These are phyloP conservation scores for Eclectus roratus DNA, from an alignment of 2,113 vertebrate species.

Conservation along the genomic window DNA sequence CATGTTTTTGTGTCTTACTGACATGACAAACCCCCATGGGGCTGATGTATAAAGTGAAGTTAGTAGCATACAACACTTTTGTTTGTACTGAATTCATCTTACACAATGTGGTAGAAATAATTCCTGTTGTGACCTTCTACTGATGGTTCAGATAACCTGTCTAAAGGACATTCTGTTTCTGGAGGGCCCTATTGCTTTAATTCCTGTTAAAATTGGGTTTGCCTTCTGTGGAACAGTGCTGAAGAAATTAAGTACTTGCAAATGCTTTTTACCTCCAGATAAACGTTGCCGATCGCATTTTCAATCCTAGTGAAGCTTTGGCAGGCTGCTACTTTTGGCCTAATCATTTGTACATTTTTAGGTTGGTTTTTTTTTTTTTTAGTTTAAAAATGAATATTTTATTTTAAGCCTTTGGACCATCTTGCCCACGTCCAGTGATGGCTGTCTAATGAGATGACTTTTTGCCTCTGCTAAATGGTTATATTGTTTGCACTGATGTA, in stretches of 20 bases:
- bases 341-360: slow-evolving; percentile 43
- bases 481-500: slow-evolving; percentile 43
- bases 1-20: background rate
- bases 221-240: slow-evolving; percentile 32
- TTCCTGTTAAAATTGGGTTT: slow-evolving; percentile 53
- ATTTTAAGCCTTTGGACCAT: slow-evolving; percentile 56
- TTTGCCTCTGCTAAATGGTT: slow-evolving; percentile 38
- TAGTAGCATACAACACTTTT: slow-evolving; percentile 1
- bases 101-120: slow-evolving; percentile 17
- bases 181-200: slow-evolving; percentile 45
- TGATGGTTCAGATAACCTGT: slow-evolving; percentile 53
- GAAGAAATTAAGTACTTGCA: slow-evolving; percentile 56
- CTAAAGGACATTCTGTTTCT: slow-evolving; percentile 53
- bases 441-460: slow-evolving; percentile 60
- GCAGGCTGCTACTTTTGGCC: slow-evolving; percentile 41
- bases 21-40: background rate
- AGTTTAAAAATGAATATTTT: slow-evolving; percentile 61
- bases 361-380: background rate
- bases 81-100: background rate
- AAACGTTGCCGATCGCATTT: slow-evolving; percentile 41
- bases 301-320: slow-evolving; percentile 39
- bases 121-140: slow-evolving; percentile 39
- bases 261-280: slow-evolving; percentile 62
- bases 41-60: slow-evolving; percentile 3
- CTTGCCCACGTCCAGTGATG: slow-evolving; percentile 29